These are phyloP conservation scores for Hybognathus amarus DNA, from an alignment of 2,797 vertebrate species.

Conservation along the genomic window DNA sequence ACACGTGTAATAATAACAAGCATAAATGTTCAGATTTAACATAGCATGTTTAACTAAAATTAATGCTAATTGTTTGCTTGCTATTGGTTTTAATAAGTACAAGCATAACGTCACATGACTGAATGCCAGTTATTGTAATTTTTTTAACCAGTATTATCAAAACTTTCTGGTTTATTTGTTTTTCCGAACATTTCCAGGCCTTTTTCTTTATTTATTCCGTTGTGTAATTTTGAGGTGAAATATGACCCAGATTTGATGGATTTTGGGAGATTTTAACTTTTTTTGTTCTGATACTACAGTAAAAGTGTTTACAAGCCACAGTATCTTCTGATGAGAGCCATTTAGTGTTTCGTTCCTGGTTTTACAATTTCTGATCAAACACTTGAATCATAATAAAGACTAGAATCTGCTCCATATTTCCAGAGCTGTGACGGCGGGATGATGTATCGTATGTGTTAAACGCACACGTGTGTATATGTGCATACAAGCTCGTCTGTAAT, in stretches of 20 bases:
- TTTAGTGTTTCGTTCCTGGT: slow-evolving; percentile 45
- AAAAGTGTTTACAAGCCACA: slow-evolving; percentile 53
- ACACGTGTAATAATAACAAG: background rate
- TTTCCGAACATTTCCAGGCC: too few relatives aligned
- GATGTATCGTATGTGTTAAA: slow-evolving; percentile 19
- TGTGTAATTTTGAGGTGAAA: background rate
- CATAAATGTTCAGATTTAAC: background rate
- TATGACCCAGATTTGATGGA: background rate
- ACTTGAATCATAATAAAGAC: slow-evolving; percentile 47
- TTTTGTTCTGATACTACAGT: slow-evolving; percentile 38
- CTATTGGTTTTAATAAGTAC: background rate
- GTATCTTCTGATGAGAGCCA: slow-evolving; percentile 22
- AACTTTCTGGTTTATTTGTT: background rate
- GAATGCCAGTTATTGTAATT: background rate
- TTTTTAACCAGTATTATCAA: background rate
- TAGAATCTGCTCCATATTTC: background rate
- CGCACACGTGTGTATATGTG: slow-evolving; percentile 8
- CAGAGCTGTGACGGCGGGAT: background rate
- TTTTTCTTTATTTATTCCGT: too few relatives aligned
- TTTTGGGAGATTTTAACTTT: background rate
- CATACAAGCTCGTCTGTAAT: slow-evolving; percentile 13
- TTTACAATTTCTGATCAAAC: slow-evolving; percentile 44
- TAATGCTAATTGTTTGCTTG: background rate
- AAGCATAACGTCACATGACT: background rate
- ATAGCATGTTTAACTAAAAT: background rate